Evolutionary conservation across 2,797 vertebrate genomes (phyloP), one percentile per base, ranked within the genome.

Genomic region (Cephalopachus bancanus): DNA sequence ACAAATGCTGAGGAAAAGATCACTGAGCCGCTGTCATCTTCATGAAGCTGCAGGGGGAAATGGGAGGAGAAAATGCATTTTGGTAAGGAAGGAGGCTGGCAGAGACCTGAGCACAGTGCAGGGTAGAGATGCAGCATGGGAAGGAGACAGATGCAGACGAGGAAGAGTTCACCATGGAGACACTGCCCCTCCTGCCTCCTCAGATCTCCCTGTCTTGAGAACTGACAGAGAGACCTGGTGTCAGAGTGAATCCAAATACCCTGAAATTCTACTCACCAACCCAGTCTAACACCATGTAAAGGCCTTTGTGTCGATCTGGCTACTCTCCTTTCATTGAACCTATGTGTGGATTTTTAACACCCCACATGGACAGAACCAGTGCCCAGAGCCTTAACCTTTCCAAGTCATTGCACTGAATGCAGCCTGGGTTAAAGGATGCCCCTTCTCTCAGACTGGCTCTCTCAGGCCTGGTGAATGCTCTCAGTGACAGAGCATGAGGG

Each of bases 1-100:
- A 98, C 92, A 85, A 98, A 98, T 93, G 98, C 98, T 78, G 98
- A 97, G 28, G 98, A 99, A 9, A 98, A 98, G 72, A 98, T 90
- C 22, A 98, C 98, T 62, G 96, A 85, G 93, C 98, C 98, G 19
- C 98, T 98, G 24, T 98, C 97, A 57, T 97, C 98, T 37, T 98
- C 98, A 22, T 97, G 96, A 57, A 95, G 71, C 98, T 95, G 71
- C 17, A 84, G 22, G 3, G 10, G 44, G 4, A 51, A 74, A 83
- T 30, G 3, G 15, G 10, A 78, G 53, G 11, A 69, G 37, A 75
- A 89, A 64, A 91, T 5, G 10, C 67, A 75, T 57, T 53, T 60
- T 49, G 37, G 69, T 22, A 24, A 78, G 44, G 12, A 9, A 67
- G 24, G 62, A n/a, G 22, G 22, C 9, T 4, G 1, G 9, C 24